Percentiles rank a stretch among this genome's conserved stretches.
phyloP scores from a whole-genome alignment of 2,888 invertebrate species.

The Stenotaenia linearis region DNA sequence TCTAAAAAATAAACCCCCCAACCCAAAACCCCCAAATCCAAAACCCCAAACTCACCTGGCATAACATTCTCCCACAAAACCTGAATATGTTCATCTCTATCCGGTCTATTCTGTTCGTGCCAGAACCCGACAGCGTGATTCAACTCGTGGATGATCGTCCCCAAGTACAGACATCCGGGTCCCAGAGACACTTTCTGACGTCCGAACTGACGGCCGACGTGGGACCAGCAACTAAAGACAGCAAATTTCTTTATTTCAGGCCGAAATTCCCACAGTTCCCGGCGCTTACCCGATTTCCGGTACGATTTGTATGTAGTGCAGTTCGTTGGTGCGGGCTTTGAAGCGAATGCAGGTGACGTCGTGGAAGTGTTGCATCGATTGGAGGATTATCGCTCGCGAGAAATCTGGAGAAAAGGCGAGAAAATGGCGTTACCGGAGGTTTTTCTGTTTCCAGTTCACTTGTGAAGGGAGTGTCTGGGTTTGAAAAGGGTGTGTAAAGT shows the following conservation, averaged over 20 bases:
- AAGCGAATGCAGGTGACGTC: background rate
- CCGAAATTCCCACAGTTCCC: no score
- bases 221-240: slow-evolving; percentile 49
- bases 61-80: slow-evolving; percentile 48
- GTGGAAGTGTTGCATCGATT: background rate
- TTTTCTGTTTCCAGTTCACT: no score
- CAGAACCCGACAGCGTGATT: slow-evolving; percentile 52
- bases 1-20: no score
- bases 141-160: slow-evolving; percentile 51
- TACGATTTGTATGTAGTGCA: background rate
- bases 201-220: slow-evolving; percentile 52
- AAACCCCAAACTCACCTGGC: slow-evolving; percentile 36
- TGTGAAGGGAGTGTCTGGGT: no score
- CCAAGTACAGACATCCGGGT: slow-evolving; percentile 47
- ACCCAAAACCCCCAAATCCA: no score
- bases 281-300: background rate
- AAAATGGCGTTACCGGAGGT: background rate
- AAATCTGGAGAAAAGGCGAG: background rate
- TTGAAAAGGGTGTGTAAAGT: no score
- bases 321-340: background rate
- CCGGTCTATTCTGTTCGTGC: slow-evolving; percentile 52
- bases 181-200: slow-evolving; percentile 51
- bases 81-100: slow-evolving; percentile 49
- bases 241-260: no score
- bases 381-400: background rate